Conservation (phyloP, 2,888 invertebrate genomes). For the Mactromeris polynyma region DNA sequence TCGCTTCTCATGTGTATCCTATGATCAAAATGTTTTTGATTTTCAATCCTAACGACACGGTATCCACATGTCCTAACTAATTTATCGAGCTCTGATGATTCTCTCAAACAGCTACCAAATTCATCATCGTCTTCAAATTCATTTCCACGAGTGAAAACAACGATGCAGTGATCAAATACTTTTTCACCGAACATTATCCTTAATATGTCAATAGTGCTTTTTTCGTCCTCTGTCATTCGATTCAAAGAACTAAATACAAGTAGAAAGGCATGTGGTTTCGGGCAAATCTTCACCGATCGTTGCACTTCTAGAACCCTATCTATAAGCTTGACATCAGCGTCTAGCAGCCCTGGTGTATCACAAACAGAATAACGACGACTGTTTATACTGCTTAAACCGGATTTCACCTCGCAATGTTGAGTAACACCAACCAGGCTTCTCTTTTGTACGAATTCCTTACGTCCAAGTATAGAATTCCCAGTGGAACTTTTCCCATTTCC, state of each 20-base stretch:
- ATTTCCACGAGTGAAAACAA: constrained; percentile 26
- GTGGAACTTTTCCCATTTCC: no score
- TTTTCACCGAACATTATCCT: constrained; percentile 25
- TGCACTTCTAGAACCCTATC: constrained; percentile 26
- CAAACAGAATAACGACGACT: neutral
- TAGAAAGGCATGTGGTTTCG: no score
- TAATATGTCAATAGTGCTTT: constrained; percentile 20
- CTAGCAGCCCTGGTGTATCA: constrained; percentile 41
- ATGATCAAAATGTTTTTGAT: neutral
- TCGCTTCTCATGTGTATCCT: neutral
- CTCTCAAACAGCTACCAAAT: neutral
- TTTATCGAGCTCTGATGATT: neutral
- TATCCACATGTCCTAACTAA: neutral
- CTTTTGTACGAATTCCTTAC: neutral
- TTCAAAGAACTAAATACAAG: constrained; percentile 9
- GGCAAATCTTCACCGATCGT: constrained; percentile 13
- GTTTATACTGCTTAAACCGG: neutral
- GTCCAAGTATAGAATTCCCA: constrained; percentile 8
- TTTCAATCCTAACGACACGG: constrained; percentile 21
- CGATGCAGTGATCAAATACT: constrained; percentile 17
- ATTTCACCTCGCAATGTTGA: neutral
- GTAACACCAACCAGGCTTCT: neutral
- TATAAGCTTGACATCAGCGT: neutral
- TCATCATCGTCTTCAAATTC: no score
- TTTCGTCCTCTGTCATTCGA: constrained; percentile 33